Conservation (phyloP, 2,797 vertebrate genomes). For the Chaunax sp. region DNA sequence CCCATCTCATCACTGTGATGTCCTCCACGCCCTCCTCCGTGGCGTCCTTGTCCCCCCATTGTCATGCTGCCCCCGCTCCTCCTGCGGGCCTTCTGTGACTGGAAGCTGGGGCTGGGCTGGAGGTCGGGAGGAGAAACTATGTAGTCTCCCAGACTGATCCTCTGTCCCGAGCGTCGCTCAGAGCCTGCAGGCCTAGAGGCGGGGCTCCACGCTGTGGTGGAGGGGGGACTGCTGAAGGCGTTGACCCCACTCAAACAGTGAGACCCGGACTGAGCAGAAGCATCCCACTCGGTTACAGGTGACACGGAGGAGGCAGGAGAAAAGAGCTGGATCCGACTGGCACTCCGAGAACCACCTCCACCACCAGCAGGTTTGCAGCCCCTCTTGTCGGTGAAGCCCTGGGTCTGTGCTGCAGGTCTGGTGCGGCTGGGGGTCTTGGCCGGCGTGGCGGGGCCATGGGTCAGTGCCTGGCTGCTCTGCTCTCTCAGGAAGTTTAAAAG, state of each 20-base stretch:
- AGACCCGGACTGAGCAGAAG: constrained; percentile 39
- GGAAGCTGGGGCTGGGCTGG: constrained; percentile 73
- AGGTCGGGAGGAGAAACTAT: constrained; percentile 82
- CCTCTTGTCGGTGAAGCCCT: constrained; percentile 68
- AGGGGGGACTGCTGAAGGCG: constrained; percentile 83
- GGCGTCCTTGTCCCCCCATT: constrained; percentile 58
- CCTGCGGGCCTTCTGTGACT: constrained; percentile 77
- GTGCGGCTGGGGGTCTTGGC: constrained; percentile 90
- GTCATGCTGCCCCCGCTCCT: constrained; percentile 73
- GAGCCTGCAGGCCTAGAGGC: constrained; percentile 74
- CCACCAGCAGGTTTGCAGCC: constrained; percentile 61
- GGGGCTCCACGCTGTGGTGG: constrained; percentile 79
- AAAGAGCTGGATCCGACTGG: constrained; percentile 90
- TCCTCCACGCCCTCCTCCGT: constrained; percentile 74
- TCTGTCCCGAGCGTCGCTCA: constrained; percentile 85
- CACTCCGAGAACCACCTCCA: constrained; percentile 61
- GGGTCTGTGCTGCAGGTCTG: constrained; percentile 70
- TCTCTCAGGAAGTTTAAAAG: constrained; percentile 96
- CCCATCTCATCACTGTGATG: constrained; percentile 70
- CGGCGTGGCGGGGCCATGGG: constrained; percentile 93
- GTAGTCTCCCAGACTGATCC: constrained; percentile 87
- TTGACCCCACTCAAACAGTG: constrained; percentile 74
- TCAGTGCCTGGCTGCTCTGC: constrained; percentile 92
- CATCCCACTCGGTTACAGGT: constrained; percentile 69
- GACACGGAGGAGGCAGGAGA: constrained; percentile 76